phyloP scores from a whole-genome alignment of 2,888 invertebrate species.

The Graphium colonna region DNA sequence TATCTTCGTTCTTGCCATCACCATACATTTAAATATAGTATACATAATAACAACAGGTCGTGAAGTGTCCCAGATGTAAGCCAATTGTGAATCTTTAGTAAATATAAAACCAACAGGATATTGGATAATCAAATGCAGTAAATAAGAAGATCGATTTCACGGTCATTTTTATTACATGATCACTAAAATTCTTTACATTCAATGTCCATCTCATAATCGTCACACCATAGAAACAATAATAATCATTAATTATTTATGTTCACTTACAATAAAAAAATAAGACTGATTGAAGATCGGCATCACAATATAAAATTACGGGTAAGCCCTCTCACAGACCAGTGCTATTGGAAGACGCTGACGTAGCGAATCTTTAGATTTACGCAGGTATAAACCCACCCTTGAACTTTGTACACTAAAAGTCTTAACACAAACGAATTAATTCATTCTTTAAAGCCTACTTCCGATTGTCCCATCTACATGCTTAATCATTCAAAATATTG shows the following conservation, averaged over 20 bases:
- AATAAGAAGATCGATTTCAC: conserved; percentile 41
- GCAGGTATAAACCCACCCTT: conserved; percentile 34
- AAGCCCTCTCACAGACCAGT: conserved; percentile 49
- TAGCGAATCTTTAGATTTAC: conserved; percentile 34
- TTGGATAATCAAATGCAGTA: conserved; percentile 9
- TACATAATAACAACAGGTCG: no score
- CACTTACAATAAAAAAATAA: conserved; percentile 50
- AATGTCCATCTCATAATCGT: conserved; percentile 64
- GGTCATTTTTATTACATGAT: conserved; percentile 73
- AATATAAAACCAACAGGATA: background rate
- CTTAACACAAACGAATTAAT: conserved; percentile 19
- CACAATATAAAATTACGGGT: conserved; percentile 51
- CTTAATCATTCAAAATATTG: conserved; percentile 65
- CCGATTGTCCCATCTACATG: conserved; percentile 41
- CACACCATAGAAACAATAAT: conserved; percentile 62
- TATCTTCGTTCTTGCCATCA: no score
- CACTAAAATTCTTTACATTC: conserved; percentile 69
- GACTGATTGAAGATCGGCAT: conserved; percentile 62
- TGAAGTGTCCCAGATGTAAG: no score
- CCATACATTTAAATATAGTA: no score
- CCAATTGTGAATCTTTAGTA: no score
- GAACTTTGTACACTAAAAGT: conserved; percentile 24
- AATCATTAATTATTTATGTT: conserved; percentile 29
- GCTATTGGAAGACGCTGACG: conserved; percentile 70
- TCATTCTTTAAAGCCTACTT: conserved; percentile 43